A percentile compares a stretch with the other conserved stretches of the same genome.
Evolutionary conservation across 2,888 invertebrate species (phyloP).

Genomic region (Drosophila rubida): DNA sequence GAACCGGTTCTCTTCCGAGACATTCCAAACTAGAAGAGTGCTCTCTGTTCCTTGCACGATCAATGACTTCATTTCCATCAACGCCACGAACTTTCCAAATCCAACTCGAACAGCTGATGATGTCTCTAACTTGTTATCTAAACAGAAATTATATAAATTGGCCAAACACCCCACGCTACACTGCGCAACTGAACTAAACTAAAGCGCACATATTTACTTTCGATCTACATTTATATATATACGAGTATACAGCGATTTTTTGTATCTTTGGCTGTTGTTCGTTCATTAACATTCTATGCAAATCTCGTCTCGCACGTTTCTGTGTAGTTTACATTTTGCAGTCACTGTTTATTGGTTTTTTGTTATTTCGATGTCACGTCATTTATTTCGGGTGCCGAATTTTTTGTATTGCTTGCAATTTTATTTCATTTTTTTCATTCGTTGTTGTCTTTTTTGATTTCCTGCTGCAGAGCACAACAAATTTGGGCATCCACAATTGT

Average conservation of each 20-base stretch:
- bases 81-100: slow-evolving; percentile 16
- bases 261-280: not conserved
- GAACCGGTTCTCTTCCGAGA: slow-evolving; percentile 40
- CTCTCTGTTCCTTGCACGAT: not conserved
- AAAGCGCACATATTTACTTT: not conserved
- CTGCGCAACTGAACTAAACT: not conserved
- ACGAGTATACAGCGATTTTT: not conserved
- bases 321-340: slow-evolving; percentile 59
- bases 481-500: slow-evolving; percentile 49
- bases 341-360: slow-evolving; percentile 44
- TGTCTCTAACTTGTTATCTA: not conserved
- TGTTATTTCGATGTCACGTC: slow-evolving; percentile 56
- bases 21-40: slow-evolving; percentile 14
- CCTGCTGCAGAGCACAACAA: slow-evolving; percentile 40
- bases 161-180: slow-evolving; percentile 2
- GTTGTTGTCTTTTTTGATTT: slow-evolving; percentile 58
- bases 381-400: slow-evolving; percentile 45
- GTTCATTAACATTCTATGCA: slow-evolving; percentile 62
- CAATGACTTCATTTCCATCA: slow-evolving; percentile 15
- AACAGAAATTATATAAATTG: slow-evolving; percentile 5
- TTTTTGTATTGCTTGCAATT: slow-evolving; percentile 45
- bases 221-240: not conserved
- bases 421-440: not conserved
- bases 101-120: not conserved
- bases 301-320: slow-evolving; percentile 57